These are phyloP conservation scores for Phlogophora meticulosa DNA, from an alignment of 2,888 invertebrate genomes.

Conservation along the genomic window DNA sequence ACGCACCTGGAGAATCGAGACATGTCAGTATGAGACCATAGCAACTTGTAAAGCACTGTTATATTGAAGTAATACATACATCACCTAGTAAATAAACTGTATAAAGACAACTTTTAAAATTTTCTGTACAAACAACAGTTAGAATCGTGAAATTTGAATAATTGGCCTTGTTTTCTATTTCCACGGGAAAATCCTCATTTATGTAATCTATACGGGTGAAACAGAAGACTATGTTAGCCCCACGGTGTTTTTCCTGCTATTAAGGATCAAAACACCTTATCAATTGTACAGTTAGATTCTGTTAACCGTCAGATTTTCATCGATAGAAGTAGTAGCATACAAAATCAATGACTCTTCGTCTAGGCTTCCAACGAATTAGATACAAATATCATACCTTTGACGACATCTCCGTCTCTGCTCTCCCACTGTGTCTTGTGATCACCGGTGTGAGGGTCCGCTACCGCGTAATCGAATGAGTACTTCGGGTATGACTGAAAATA, in stretches of 20 bases:
- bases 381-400: conserved; percentile 83
- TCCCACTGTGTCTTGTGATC: conserved; percentile 92
- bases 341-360: too few species aligned
- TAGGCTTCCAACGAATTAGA: background rate
- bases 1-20: conserved; percentile 80
- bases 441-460: conserved; percentile 92
- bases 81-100: too few species aligned
- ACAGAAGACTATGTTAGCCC: too few species aligned
- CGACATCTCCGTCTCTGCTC: conserved; percentile 91
- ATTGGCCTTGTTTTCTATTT: background rate
- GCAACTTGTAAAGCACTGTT: background rate
- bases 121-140: background rate
- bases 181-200: too few species aligned
- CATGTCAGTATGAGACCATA: conserved; percentile 11
- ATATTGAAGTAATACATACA: background rate
- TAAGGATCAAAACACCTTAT: background rate
- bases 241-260: background rate
- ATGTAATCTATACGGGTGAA: too few species aligned
- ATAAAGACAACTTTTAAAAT: too few species aligned
- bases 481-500: conserved; percentile 90
- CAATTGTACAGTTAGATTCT: background rate
- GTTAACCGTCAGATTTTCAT: background rate
- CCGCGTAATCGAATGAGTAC: conserved; percentile 92
- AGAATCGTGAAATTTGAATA: background rate
- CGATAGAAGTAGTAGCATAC: too few species aligned